Evolutionary conservation across 1,140 invertebrate genomes (phyloP).

Genomic region (Neelides sp.): DNA sequence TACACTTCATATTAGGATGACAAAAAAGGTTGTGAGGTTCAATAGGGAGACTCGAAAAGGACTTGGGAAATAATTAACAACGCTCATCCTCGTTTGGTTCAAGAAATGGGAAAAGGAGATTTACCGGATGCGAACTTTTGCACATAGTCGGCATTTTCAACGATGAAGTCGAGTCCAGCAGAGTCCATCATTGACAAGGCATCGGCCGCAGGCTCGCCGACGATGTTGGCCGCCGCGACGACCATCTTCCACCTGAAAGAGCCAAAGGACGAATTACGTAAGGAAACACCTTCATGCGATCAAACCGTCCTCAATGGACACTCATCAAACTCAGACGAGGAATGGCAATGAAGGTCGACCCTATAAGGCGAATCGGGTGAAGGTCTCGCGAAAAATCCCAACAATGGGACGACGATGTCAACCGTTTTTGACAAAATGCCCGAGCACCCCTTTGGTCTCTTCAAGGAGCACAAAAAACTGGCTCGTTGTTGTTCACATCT

Average conservation of each 20-base stretch:
- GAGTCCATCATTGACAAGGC: slow-evolving; percentile 21
- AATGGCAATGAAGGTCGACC: slow-evolving; percentile 5
- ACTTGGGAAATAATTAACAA: background rate
- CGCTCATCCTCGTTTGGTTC: background rate
- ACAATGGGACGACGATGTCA: slow-evolving; percentile 14
- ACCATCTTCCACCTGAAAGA: slow-evolving; percentile 20
- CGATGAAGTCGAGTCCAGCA: slow-evolving; percentile 73
- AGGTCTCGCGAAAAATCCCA: slow-evolving; percentile 16
- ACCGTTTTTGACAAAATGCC: slow-evolving; percentile 22
- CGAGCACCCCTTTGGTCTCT: too few relatives aligned
- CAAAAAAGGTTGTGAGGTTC: background rate
- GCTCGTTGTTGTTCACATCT: too few relatives aligned
- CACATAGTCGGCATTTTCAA: slow-evolving; percentile 83
- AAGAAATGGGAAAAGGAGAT: slow-evolving; percentile 19
- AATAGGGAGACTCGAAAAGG: background rate
- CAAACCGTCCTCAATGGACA: too few relatives aligned
- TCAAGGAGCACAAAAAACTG: too few relatives aligned
- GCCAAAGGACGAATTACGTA: slow-evolving; percentile 3
- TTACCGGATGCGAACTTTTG: slow-evolving; percentile 70
- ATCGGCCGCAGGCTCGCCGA: background rate
- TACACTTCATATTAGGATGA: background rate
- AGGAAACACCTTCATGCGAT: too few relatives aligned
- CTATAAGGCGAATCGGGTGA: slow-evolving; percentile 29
- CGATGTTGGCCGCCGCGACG: background rate
- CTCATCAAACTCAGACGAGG: too few relatives aligned